Conservation (phyloP, 2,888 invertebrate genomes). For the Strigamia maritima region DNA sequence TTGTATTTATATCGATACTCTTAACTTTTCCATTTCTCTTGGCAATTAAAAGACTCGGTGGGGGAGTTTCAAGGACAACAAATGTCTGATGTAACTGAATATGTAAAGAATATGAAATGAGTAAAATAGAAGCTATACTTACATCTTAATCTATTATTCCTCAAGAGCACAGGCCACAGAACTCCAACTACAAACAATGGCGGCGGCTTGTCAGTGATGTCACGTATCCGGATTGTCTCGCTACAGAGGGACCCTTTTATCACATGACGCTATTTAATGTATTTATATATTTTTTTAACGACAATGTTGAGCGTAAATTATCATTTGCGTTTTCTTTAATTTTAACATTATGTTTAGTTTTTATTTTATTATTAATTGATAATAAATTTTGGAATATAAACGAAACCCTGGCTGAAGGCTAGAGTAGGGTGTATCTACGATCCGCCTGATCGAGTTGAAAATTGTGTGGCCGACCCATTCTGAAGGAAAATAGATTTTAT, state of each 20-base stretch:
- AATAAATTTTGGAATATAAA: neutral
- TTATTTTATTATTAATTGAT: neutral
- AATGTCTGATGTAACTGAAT: neutral
- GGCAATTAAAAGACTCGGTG: neutral
- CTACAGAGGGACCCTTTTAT: neutral
- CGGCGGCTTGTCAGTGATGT: slow-evolving; percentile 31
- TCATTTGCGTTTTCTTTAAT: too few relatives aligned
- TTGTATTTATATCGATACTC: neutral
- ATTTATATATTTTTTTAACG: neutral
- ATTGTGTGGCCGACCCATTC: too few relatives aligned
- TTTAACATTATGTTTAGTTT: neutral
- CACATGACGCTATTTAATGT: neutral
- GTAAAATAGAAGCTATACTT: neutral
- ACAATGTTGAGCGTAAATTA: neutral
- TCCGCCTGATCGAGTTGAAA: too few relatives aligned
- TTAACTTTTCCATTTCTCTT: neutral
- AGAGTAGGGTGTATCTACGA: neutral
- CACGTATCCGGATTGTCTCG: slow-evolving; percentile 34
- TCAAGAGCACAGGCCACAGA: neutral
- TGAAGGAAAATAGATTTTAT: too few relatives aligned
- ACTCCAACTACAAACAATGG: slow-evolving; percentile 11
- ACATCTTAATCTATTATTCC: slow-evolving; percentile 21
- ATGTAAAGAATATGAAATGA: neutral
- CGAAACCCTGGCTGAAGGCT: neutral
- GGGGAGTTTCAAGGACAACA: too few relatives aligned